Conservation (phyloP, 2,113 vertebrate species). For the Lota lota region DNA sequence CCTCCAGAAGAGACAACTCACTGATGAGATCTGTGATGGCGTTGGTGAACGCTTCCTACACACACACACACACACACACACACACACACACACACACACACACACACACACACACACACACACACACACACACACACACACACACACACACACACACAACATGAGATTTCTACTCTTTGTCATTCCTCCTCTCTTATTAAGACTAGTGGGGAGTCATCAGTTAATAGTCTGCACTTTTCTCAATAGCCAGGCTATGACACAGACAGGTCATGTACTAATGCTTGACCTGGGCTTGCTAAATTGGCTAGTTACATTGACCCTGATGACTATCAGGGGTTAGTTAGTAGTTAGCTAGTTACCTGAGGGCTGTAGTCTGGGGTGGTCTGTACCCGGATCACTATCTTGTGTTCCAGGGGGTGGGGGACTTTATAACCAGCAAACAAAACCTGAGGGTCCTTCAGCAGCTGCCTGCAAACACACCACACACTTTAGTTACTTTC, state of each 20-base stretch:
- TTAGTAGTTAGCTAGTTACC: slow-evolving; percentile 12
- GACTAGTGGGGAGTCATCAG: too few species aligned
- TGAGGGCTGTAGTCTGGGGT: slow-evolving; percentile 68
- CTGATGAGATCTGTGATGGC: slow-evolving; percentile 69
- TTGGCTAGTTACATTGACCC: too few species aligned
- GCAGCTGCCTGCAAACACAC: slow-evolving; percentile 51
- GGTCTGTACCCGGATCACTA: slow-evolving; percentile 69
- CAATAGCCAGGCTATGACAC: too few species aligned
- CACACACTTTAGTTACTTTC: neutral
- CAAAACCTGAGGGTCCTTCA: slow-evolving; percentile 68
- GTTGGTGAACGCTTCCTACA: slow-evolving; percentile 61
- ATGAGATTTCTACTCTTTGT: too few species aligned
- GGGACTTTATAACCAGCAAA: slow-evolving; percentile 72
- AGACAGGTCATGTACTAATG: too few species aligned
- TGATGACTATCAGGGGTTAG: too few species aligned
- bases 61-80: too few species aligned
- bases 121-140: neutral
- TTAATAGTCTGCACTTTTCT: too few species aligned
- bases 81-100: neutral
- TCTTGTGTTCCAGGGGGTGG: slow-evolving; percentile 69
- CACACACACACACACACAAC: neutral
- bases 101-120: neutral
- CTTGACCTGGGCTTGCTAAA: too few species aligned
- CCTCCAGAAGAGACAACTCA: slow-evolving; percentile 64
- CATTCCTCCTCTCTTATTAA: too few species aligned